Base-by-base conservation (phyloP, 2,888 invertebrate species). In the Melieria picta region DNA sequence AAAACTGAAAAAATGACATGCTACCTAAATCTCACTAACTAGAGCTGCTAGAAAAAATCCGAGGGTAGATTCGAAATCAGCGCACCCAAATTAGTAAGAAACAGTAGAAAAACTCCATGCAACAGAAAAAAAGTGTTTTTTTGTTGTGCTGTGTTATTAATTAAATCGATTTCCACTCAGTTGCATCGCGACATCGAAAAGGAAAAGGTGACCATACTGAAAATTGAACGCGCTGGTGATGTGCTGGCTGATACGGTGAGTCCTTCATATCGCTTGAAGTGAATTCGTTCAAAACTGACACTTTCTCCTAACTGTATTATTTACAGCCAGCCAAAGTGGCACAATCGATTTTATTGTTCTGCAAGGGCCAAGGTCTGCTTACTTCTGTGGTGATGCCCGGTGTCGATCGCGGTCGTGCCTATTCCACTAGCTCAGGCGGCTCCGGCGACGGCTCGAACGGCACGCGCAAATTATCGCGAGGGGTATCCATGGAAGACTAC, bases 181-280 rank as follows among this genome's bases (percentile, higher is more conserved):
- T 89, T 94, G 86, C 91, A 93, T 88, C 90, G 91, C 73, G 91
- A 92, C 79, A 89, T 94, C 84, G 93, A 94, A 83, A 94, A 94
- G 84, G 92, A 93, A 80, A 92, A 93, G 82, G 92, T 94, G 66
- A 95, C 95, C 74, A 91, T 96, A 75, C 89, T 96, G 69, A 94
- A 95, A 85, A 91, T 96, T 74, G 95, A 96, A 80, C 90, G 92
- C 74, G 94, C 93, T 63, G 95, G 95, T n/a, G 95, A 96, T 87
- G 95, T 95, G 6, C 88, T 96, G 73, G 91, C 92, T 75, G 96
- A 96, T 88, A 91, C 93, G 83, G 95, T 95, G 82, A 90, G 91
- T 78, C 43, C 60, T 65, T 30, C 30, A 30, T 30, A 30, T 30
- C 30, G 30, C 30, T 11, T 42, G 42, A 30, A 30, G 30, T 30